Percentiles rank a stretch among this genome's conserved stretches.
These are phyloP conservation scores for Rhynchopsitta pachyrhyncha DNA, from an alignment of 2,113 vertebrate species.

Conservation along the genomic window DNA sequence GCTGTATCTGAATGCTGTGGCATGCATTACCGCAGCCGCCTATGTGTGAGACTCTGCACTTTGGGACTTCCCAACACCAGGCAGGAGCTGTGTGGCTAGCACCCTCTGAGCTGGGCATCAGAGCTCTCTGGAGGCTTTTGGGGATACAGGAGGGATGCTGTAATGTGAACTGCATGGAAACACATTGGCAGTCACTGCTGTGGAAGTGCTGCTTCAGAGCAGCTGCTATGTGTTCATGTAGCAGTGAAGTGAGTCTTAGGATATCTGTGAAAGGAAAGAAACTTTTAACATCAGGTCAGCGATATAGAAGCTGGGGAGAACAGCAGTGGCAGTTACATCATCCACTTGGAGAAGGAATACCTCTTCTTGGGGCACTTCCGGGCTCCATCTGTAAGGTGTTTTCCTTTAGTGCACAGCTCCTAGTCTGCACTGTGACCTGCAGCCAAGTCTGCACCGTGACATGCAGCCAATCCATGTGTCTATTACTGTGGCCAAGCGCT, in stretches of 20 bases:
- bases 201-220: background rate
- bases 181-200: rapidly evolving
- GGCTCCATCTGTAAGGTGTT: background rate
- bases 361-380: background rate
- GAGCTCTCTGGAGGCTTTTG: background rate
- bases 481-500: background rate
- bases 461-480: rapidly evolving
- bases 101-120: background rate
- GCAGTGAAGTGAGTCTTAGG: rapidly evolving
- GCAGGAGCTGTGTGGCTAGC: background rate
- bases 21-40: background rate
- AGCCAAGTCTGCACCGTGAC: background rate
- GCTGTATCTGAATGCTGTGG: background rate
- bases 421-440: rapidly evolving
- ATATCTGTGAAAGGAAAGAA: background rate
- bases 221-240: background rate
- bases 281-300: rapidly evolving
- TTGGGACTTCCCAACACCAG: background rate
- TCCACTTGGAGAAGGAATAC: background rate
- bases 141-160: background rate
- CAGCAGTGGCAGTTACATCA: rapidly evolving
- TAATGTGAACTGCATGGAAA: background rate
- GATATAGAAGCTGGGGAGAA: background rate
- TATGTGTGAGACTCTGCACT: background rate
- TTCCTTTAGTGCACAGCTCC: background rate